Percentiles rank a stretch among this genome's conserved stretches.
phyloP scores from a whole-genome alignment of 2,888 invertebrate species.

The Apotomis betuletana region DNA sequence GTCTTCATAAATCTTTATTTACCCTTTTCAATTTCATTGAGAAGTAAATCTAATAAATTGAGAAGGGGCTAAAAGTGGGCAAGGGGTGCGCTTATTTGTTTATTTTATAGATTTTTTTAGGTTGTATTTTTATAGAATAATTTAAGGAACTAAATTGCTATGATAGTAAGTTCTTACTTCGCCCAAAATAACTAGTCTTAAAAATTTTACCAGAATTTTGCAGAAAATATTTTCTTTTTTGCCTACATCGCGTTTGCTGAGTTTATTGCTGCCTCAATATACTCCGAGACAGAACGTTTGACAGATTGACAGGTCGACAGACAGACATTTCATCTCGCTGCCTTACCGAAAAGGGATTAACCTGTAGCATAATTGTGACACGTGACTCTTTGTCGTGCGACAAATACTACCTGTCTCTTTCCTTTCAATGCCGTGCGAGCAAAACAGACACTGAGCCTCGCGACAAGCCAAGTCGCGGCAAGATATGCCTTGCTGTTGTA shows the following conservation, averaged over 20 bases:
- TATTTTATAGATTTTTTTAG: too few relatives aligned
- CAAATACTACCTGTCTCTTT: too few relatives aligned
- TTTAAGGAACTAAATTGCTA: neutral
- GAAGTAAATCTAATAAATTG: too few relatives aligned
- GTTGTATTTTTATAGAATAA: too few relatives aligned
- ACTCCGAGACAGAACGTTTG: constrained; percentile 21
- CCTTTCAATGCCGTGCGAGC: too few relatives aligned
- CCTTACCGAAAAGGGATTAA: constrained; percentile 7
- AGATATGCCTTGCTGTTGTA: neutral
- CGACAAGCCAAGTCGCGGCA: too few relatives aligned
- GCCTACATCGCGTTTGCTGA: neutral
- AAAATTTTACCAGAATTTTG: neutral
- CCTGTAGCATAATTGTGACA: neutral
- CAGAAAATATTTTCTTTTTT: neutral
- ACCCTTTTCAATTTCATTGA: too few relatives aligned
- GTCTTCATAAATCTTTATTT: too few relatives aligned
- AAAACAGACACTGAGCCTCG: too few relatives aligned
- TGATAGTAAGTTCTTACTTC: neutral
- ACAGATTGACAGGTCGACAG: constrained; percentile 36
- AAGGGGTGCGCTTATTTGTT: too few relatives aligned
- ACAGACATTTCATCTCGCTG: constrained; percentile 34
- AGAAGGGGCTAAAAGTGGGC: too few relatives aligned
- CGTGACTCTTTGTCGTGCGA: too few relatives aligned
- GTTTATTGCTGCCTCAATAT: constrained; percentile 11
- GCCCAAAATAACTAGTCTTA: neutral